These are phyloP conservation scores for Apogon hyalosoma DNA, from an alignment of 2,797 vertebrate genomes.

Conservation along the genomic window DNA sequence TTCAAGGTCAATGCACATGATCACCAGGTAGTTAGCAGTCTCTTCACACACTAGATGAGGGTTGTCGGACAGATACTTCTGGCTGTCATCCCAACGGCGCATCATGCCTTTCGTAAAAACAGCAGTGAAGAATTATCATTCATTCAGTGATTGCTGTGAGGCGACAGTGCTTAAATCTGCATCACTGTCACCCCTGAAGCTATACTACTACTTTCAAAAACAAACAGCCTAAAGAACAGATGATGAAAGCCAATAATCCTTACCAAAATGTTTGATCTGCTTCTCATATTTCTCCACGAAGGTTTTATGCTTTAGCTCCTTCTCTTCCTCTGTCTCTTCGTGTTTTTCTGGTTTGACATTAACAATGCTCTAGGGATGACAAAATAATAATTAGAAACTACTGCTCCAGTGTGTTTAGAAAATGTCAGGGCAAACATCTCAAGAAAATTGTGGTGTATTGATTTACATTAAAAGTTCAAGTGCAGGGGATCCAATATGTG, in stretches of 20 bases:
- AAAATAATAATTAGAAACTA: slow-evolving; percentile 1
- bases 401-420: neutral
- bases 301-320: slow-evolving; percentile 93
- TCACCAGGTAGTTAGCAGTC: slow-evolving; percentile 95
- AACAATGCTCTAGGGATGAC: slow-evolving; percentile 87
- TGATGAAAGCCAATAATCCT: slow-evolving; percentile 7
- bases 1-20: slow-evolving; percentile 97
- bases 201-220: neutral
- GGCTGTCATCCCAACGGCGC: slow-evolving; percentile 95
- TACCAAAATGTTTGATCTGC: slow-evolving; percentile 95
- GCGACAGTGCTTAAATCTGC: too few species aligned
- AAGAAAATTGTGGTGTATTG: neutral
- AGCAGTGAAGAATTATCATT: neutral
- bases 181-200: too few species aligned
- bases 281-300: slow-evolving; percentile 95
- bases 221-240: neutral
- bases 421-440: neutral
- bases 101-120: slow-evolving; percentile 88
- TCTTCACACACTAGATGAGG: slow-evolving; percentile 94
- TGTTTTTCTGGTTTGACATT: slow-evolving; percentile 84
- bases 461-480: too few species aligned
- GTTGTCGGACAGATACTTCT: slow-evolving; percentile 94
- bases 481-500: too few species aligned
- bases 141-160: too few species aligned
- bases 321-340: slow-evolving; percentile 91